Conservation (phyloP, 2,888 invertebrate genomes). For the Pardosa pseudoannulata region DNA sequence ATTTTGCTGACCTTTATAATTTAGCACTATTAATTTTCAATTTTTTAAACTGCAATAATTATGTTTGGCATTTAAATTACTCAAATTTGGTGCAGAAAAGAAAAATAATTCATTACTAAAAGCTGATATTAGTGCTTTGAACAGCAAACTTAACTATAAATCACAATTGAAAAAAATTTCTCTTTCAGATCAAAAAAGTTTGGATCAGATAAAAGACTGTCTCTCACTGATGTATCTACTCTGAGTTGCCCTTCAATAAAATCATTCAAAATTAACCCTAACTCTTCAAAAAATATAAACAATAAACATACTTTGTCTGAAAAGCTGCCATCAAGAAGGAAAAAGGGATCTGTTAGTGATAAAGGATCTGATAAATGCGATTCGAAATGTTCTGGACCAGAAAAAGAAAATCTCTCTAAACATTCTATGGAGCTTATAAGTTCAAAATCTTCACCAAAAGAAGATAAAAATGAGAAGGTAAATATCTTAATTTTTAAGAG, state of each 20-base stretch:
- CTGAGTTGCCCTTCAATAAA: slow-evolving; percentile 1
- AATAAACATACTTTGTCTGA: not conserved
- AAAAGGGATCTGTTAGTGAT: slow-evolving; percentile 20
- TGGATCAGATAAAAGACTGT: slow-evolving; percentile 28
- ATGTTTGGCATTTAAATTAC: too few relatives aligned
- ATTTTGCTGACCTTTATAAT: too few relatives aligned
- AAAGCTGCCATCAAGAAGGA: slow-evolving; percentile 16
- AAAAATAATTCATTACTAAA: too few relatives aligned
- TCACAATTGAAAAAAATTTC: too few relatives aligned
- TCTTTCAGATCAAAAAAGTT: slow-evolving; percentile 32
- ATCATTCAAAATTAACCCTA: slow-evolving; percentile 13
- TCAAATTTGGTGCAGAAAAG: too few relatives aligned
- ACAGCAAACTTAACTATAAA: too few relatives aligned
- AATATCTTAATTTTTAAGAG: too few relatives aligned
- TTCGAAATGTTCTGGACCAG: not conserved
- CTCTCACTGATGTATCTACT: slow-evolving; percentile 37
- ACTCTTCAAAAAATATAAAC: not conserved
- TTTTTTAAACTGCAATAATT: too few relatives aligned
- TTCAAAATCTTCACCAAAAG: not conserved
- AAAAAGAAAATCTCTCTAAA: not conserved
- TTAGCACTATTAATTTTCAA: too few relatives aligned
- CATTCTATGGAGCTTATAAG: not conserved
- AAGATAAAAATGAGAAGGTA: not conserved
- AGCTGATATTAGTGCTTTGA: too few relatives aligned
- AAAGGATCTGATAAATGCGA: slow-evolving; percentile 31